Conservation (phyloP, 2,113 vertebrate species). For the Dicerorhinus sumatrensis region DNA sequence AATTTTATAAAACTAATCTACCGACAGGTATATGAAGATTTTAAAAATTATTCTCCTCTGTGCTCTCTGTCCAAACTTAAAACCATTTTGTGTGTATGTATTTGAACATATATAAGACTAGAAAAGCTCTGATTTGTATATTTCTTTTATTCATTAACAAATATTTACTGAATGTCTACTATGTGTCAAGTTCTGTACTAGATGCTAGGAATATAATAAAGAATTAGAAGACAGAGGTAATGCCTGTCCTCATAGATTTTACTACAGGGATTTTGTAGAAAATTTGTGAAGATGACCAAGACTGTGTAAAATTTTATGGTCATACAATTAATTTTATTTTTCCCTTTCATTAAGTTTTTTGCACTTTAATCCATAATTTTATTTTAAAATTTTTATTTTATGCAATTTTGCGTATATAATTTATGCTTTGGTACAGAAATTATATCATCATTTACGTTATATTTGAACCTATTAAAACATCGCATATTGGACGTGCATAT, state of each 20-base stretch:
- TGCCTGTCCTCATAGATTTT: not conserved
- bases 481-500: conserved; percentile 11
- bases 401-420: conserved; percentile 42
- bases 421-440: not conserved
- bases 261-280: not conserved
- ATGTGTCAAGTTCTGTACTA: not conserved
- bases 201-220: not conserved
- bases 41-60: not conserved
- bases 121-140: not conserved
- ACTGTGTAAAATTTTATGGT: not conserved
- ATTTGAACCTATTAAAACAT: conserved; percentile 44
- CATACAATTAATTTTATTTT: conserved; percentile 4
- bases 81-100: not conserved
- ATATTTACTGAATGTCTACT: not conserved
- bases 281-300: not conserved
- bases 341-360: not conserved
- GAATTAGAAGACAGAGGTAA: not conserved
- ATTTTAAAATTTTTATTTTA: conserved; percentile 42
- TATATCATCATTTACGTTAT: conserved; percentile 64
- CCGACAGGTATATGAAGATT: not conserved
- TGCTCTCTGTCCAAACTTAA: not conserved
- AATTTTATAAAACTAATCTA: not conserved
- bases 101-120: not conserved
- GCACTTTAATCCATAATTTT: not conserved
- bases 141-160: not conserved